phyloP scores from a whole-genome alignment of 2,797 vertebrate species.

The Parotocinclus haroldoi region DNA sequence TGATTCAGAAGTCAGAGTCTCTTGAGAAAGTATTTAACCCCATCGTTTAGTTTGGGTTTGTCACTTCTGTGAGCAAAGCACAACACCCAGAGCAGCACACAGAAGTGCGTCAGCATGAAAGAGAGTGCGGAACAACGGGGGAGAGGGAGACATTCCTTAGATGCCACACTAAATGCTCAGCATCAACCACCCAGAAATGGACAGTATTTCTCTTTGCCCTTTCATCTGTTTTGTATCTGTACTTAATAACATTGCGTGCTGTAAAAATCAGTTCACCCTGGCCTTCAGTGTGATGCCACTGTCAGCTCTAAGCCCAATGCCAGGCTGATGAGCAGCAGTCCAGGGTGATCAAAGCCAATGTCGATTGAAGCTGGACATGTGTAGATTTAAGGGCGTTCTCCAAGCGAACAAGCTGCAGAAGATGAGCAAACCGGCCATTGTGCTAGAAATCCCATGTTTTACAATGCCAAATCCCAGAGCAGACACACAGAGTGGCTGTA shows the following conservation, averaged over 20 bases:
- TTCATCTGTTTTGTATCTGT: conserved; percentile 87
- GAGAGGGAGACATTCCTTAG: conserved; percentile 75
- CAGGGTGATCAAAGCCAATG: conserved; percentile 91
- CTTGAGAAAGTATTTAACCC: no score
- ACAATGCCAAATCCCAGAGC: conserved; percentile 70
- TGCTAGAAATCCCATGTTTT: conserved; percentile 67
- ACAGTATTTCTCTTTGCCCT: conserved; percentile 96
- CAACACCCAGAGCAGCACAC: no score
- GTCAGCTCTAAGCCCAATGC: conserved; percentile 95
- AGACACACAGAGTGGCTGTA: conserved; percentile 54
- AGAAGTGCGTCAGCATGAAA: not conserved
- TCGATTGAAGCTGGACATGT: conserved; percentile 76
- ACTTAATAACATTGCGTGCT: conserved; percentile 92
- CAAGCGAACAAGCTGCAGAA: conserved; percentile 81
- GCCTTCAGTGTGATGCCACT: conserved; percentile 78
- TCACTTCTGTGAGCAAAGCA: no score
- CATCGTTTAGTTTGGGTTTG: no score
- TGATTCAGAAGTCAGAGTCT: no score
- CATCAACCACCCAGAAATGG: conserved; percentile 88
- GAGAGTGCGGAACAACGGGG: conserved; percentile 33
- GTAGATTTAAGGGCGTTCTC: conserved; percentile 83
- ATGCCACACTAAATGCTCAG: conserved; percentile 88
- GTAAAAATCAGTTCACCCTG: conserved; percentile 84
- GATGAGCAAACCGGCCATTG: conserved; percentile 87
- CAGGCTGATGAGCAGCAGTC: conserved; percentile 94